Base-by-base conservation (phyloP, 2,113 vertebrate species). In the Microcebus jonahi region DNA sequence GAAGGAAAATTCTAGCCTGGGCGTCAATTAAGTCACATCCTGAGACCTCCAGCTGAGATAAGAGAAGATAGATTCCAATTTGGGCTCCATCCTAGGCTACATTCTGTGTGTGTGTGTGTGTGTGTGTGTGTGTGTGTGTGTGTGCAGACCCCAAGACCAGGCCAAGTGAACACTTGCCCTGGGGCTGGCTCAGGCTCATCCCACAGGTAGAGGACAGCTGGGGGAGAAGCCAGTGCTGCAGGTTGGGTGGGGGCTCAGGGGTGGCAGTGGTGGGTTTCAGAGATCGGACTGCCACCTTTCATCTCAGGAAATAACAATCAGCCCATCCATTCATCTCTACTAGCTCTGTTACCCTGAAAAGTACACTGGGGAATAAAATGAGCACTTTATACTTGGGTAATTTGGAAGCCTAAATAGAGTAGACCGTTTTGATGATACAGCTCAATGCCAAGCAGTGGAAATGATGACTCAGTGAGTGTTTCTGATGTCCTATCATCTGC, bases 391-490 rank as follows among this genome's bases (percentile, higher is more conserved):
- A 14, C 67, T 76, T n/a, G 36, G 67, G 45, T 18, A 39, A 12
- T 76, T 36, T 77, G 48, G 10, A 76, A 71, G 29, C 29, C 86
- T 95, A 36, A 31, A 23, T 39, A n/a, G n/a, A n/a, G 6, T 10
- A 25, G 77, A 55, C 3, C 4, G 6, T 65, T 86, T 97, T 55
- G 59, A 95, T 73, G 98, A 95, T 59, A 5, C 18, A 34, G 82
- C 88, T 45, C 34, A 23, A 34, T 25, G 25, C 45, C 23, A 12
- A 36, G 12, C 68, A 34, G 34, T n/a, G 50, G 20, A 75, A 61
- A 27, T 12, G 31, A 29, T 39, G 63, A 77, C 75, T 61, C 8
- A 2, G 14, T 34, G 34, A n/a, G 36, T 21, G 34, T 68, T 45
- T 73, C 48, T 11, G 13, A 31, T 27, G 39, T 34, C 61, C 25